Base-by-base conservation (phyloP, 2,113 vertebrate species). In the Ammodytes dubius region DNA sequence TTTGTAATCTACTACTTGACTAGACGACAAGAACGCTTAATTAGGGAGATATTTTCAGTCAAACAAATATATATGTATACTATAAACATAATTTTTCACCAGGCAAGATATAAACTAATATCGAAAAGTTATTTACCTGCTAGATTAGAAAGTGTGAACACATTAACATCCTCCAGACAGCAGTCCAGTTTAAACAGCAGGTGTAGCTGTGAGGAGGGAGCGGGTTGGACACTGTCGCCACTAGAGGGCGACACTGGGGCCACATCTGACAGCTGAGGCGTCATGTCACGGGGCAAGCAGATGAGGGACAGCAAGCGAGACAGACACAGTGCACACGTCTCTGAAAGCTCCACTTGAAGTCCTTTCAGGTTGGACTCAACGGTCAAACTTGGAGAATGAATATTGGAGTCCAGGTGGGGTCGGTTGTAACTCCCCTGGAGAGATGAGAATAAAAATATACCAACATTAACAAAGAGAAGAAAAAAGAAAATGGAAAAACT, bases 271-370 rank as follows among this genome's bases (percentile, higher is more conserved):
- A 66, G 80, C 19, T 59, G 84, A 37, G 65, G 39, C n/a, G 7
- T 56, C 7, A 14, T 3, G 46, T 43, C 42, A 53, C 0, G 47
- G 9, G 6, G 86, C 0, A 79, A 81, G 69, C 80, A 90, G 70
- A 97, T 88, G 45, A 98, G 86, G 11, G 94, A 94, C 68, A 98
- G 90, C 57, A 99, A 88, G 52, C 97, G 96, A 86, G 97, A 97
- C 57, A 99, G 94, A 90, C 98, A 99, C 63, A 97, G 93, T 4
- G 96, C 91, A 79, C 98, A 98, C 37, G 97, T 97, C 54, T 99
- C 98, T 0, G 98, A 99, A 0, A 96, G 93, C 93, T 99, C 98
- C 89, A 97, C 88, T 83, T 99, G 98, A 81, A 99, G 85, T 10
- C 98, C 97, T 53, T 95, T 96, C 75, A 99, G 95, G 65, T 92